Evolutionary conservation across 2,888 invertebrate genomes (phyloP), one percentile per base, ranked within the genome.

Genomic region (Sisyra nigra): DNA sequence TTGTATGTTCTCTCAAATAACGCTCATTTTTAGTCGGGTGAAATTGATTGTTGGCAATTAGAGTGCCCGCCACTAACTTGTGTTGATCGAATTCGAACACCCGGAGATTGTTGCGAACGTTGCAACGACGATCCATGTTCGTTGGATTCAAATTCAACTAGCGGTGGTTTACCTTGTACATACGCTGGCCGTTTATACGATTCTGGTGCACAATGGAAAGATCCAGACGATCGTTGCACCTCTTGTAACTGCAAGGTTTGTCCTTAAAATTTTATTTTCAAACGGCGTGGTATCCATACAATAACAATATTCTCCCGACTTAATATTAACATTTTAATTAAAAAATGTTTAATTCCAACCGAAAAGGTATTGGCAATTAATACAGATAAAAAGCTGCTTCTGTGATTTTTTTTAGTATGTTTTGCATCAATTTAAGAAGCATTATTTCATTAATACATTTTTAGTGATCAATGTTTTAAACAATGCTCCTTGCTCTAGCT

Each of bases 31-130:
- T 62, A 83, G 79, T 71, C 81, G 55, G 88, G 88, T 41, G 85
- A 88, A 66, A 77, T 84, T 53, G 88, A 88, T 69, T 89, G 89
- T 60, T 87, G 85, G 84, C 80, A 82, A 56, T 71, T 86, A 61
- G 80, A 81, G 59, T 89, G 89, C 62, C 86, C 84, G 53, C 74
- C 74, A 40, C 62, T 76, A 43, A 65, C 70, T 42, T 81, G 81
- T 58, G 64, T 68, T 46, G 71, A 74, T 51, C 74, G 76, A 3
- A 65, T 76, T 34, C 69, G 73, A 51, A 66, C 68, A 47, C 69
- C 72, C 9, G 78, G 75, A 4, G 80, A 76, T 66, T 86, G 80
- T 63, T 82, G 78, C 60, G 74, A 73, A 30, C 69, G 76, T 45
- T 80, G 79, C 61, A 71, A 77, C 55, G 74, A 77, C 60, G 74